Base-by-base conservation (phyloP, 1,140 invertebrate species). In the Bradynema listronoti region DNA sequence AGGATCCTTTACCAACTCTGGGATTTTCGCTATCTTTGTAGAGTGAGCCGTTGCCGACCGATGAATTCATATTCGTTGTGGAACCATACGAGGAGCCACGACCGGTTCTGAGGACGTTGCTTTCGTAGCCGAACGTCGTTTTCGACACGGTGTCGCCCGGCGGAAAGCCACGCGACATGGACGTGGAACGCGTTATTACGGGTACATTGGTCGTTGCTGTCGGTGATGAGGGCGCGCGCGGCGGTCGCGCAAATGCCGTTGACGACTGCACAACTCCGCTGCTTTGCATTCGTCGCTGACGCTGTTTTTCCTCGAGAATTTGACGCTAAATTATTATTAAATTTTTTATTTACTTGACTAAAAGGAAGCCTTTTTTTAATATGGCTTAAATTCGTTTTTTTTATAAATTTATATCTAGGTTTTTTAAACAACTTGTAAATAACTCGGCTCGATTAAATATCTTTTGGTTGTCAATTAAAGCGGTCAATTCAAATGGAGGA, bases 271-370 rank as follows among this genome's bases (percentile, higher is more conserved):
- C 22, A 22, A 66, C 64, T 25, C 66, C 64, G 19, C 41, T 52
- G 5, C 32, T 19, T 45, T 52, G 50, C 25, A 67, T 22, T 36
- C 65, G 53, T n/a, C 65, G 68, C 36, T 67, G 65, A 1, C 63
- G 25, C 42, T 67, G 65, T 33, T 50, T 68, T 50, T 67, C 65
- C 42, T 67, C 65, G 1, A 67, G 68, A 7, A 67, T 36, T 19
- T 66, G 33, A 19, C 65, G 68, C 65, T 67, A 41, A 68, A 72
- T 19, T 66, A 54, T 7, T n/a, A n/a, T 24, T n/a, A 29, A 65
- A 7, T 27, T 16, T 6, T 43, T n/a, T 36, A 59, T 19, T 62
- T 63, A 63, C 9, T 9, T 7, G 5, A 58, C 9, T 11, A 6
- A 14, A 42, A 7, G 14, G 11, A 46, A 33, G 16, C n/a, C n/a